Conservation (phyloP, 2,888 invertebrate species). For the Leptura quadrifasciata region DNA sequence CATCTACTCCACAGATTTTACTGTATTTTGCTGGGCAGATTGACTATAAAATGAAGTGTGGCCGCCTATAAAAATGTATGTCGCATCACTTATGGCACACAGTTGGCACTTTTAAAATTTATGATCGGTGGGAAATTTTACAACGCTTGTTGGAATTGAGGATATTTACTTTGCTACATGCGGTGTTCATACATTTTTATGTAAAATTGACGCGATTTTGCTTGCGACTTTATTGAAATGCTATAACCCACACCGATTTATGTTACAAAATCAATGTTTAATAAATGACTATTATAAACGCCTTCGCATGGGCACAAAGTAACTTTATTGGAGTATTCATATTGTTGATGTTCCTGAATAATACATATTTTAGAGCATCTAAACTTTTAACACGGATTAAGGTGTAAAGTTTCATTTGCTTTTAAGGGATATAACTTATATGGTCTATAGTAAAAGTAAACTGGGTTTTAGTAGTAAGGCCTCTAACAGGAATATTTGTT, state of each 20-base stretch:
- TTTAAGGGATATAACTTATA: not conserved
- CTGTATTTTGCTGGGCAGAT: slow-evolving; percentile 10
- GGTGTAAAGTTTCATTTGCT: slow-evolving; percentile 14
- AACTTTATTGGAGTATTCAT: not conserved
- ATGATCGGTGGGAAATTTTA: slow-evolving; percentile 33
- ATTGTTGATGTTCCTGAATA: not conserved
- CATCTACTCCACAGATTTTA: slow-evolving; percentile 16
- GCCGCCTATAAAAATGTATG: slow-evolving; percentile 35
- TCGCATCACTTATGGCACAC: slow-evolving; percentile 33
- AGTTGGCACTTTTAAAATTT: slow-evolving; percentile 37
- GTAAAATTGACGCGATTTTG: slow-evolving; percentile 27
- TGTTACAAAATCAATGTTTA: slow-evolving; percentile 23
- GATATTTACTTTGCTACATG: slow-evolving; percentile 34
- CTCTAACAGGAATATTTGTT: too few species aligned
- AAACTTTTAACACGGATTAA: slow-evolving; percentile 15
- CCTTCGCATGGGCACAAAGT: slow-evolving; percentile 2
- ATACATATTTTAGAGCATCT: slow-evolving; percentile 18
- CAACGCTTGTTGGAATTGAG: slow-evolving; percentile 33
- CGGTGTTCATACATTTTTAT: slow-evolving; percentile 30
- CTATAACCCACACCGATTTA: not conserved
- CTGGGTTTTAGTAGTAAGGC: not conserved
- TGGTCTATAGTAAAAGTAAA: not conserved
- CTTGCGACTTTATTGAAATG: slow-evolving; percentile 32
- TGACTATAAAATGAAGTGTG: slow-evolving; percentile 25
- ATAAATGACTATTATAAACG: slow-evolving; percentile 13